Evolutionary conservation across 1,140 invertebrate genomes (phyloP).

Genomic region (Drosophila tsacasi): DNA sequence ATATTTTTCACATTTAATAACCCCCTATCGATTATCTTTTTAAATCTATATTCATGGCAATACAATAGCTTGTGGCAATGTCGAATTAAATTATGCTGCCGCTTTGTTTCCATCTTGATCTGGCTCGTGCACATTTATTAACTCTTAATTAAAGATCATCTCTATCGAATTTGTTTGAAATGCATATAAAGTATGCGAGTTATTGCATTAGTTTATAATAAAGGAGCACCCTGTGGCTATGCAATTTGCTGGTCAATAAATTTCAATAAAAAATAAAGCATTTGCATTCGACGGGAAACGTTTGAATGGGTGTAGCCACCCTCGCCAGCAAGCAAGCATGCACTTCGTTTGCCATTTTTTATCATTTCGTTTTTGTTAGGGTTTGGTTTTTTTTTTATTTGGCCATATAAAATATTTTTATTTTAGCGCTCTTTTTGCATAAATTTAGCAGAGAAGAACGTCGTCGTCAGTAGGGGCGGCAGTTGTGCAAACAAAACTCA

Average conservation of each 20-base stretch:
- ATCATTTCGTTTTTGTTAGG: slow-evolving; percentile 27
- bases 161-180: slow-evolving; percentile 31
- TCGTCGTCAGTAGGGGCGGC: slow-evolving; percentile 24
- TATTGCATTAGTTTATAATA: slow-evolving; percentile 51
- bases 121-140: slow-evolving; percentile 37
- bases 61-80: slow-evolving; percentile 38
- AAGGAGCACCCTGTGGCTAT: slow-evolving; percentile 50
- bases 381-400: slow-evolving; percentile 22
- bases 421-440: slow-evolving; percentile 40
- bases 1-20: neutral
- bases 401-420: slow-evolving; percentile 42
- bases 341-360: slow-evolving; percentile 72
- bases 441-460: slow-evolving; percentile 34
- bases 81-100: slow-evolving; percentile 38
- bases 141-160: slow-evolving; percentile 55
- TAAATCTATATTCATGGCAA: slow-evolving; percentile 20
- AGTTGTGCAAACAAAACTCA: slow-evolving; percentile 69
- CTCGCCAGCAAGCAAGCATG: slow-evolving; percentile 14
- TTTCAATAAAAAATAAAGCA: slow-evolving; percentile 40
- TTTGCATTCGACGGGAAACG: slow-evolving; percentile 27
- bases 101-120: slow-evolving; percentile 36
- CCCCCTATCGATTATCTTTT: slow-evolving; percentile 6
- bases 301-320: slow-evolving; percentile 25
- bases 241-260: slow-evolving; percentile 46
- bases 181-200: slow-evolving; percentile 29